Conservation (phyloP, 2,797 vertebrate genomes). For the Lophius americanus region DNA sequence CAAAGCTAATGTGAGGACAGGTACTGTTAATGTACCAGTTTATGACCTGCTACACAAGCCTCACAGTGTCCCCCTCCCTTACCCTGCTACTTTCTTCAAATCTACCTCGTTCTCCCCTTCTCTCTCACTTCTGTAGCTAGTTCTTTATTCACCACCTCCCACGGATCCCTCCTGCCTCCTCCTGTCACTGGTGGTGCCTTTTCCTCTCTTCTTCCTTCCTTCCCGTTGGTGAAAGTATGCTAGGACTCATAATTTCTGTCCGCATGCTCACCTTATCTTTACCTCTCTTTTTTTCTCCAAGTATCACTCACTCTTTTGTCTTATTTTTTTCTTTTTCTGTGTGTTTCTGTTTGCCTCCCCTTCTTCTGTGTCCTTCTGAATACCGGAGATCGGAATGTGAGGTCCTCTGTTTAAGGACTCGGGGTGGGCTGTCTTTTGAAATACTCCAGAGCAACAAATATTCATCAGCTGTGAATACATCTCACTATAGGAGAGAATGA, state of each 20-base stretch:
- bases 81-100: conserved; percentile 23
- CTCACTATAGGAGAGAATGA: conserved; percentile 23
- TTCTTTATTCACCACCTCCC: conserved; percentile 60
- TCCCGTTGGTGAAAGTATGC: conserved; percentile 56
- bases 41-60: conserved; percentile 21
- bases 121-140: conserved; percentile 46
- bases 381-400: conserved; percentile 52
- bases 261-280: conserved; percentile 45
- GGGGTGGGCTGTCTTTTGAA: conserved; percentile 61
- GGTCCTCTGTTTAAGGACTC: conserved; percentile 46
- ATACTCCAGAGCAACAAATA: conserved; percentile 49
- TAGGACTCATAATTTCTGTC: conserved; percentile 55
- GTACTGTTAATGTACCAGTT: conserved; percentile 48
- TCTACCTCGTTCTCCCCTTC: conserved; percentile 38
- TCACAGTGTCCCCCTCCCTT: conserved; percentile 1
- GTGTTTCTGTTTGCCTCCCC: conserved; percentile 20
- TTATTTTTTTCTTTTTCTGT: conserved; percentile 26
- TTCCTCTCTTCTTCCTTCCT: conserved; percentile 61
- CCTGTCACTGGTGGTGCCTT: conserved; percentile 49
- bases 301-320: background rate
- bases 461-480: conserved; percentile 36
- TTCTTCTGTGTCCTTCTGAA: conserved; percentile 20
- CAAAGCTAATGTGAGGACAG: conserved; percentile 16
- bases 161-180: conserved; percentile 41
- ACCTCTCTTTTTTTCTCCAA: conserved; percentile 6